Evolutionary conservation across 2,797 vertebrate genomes (phyloP).

Genomic region (Numenius phaeopus): DNA sequence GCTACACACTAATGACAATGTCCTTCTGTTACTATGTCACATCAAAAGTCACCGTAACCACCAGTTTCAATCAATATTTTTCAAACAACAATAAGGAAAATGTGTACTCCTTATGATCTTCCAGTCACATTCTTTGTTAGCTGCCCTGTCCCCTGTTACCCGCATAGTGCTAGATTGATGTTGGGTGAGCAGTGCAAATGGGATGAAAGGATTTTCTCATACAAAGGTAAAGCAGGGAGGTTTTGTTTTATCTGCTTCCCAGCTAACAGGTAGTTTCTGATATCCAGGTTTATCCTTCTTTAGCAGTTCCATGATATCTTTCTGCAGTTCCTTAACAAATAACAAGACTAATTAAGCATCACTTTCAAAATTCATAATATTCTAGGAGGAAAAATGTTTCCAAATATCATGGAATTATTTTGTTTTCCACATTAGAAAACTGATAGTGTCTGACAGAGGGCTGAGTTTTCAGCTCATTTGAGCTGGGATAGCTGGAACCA

Average conservation of each 20-base stretch:
- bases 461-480: constrained; percentile 6
- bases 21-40: background rate
- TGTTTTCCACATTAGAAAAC: background rate
- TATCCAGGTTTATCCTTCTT: constrained; percentile 61
- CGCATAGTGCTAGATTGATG: background rate
- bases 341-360: constrained; percentile 60
- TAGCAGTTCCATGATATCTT: background rate
- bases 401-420: background rate
- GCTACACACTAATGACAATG: background rate
- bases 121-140: background rate
- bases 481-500: background rate
- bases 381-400: background rate
- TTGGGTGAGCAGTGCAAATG: background rate
- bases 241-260: constrained; percentile 43
- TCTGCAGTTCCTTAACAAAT: constrained; percentile 55
- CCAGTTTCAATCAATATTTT: constrained; percentile 7
- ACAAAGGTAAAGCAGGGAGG: constrained; percentile 11
- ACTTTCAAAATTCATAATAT: constrained; percentile 51
- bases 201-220: constrained; percentile 28
- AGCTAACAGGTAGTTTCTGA: constrained; percentile 26
- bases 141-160: background rate
- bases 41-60: constrained; percentile 14
- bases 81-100: constrained; percentile 5
- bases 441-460: background rate
- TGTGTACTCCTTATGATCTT: background rate